phyloP scores from a whole-genome alignment of 2,888 invertebrate genomes.

The Megalurothrips usitatus region DNA sequence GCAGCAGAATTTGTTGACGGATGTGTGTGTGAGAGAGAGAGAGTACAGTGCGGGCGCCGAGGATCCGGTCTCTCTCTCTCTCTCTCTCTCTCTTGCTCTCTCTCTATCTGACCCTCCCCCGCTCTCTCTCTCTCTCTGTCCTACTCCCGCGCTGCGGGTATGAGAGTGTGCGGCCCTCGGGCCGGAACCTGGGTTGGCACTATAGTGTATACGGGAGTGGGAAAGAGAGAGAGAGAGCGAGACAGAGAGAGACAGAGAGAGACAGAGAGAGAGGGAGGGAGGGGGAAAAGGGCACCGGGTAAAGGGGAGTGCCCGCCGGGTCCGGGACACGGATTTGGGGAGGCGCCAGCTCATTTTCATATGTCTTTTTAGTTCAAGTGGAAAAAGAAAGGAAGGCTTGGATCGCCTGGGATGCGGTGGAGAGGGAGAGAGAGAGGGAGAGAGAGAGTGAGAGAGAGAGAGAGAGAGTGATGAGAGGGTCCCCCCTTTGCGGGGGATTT shows the following conservation, averaged over 20 bases:
- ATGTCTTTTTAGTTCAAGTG: conserved; percentile 23
- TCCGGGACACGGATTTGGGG: neutral
- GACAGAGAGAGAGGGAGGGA: no score
- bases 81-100: neutral
- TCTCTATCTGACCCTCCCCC: neutral
- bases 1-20: neutral
- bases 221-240: no score
- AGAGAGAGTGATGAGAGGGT: neutral
- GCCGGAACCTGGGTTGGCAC: no score
- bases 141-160: no score
- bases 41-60: neutral
- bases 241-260: no score
- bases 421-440: neutral
- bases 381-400: neutral
- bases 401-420: neutral
- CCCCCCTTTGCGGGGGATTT: neutral
- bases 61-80: neutral
- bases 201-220: no score
- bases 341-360: conserved; percentile 11
- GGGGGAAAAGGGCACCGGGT: no score
- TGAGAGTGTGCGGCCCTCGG: no score
- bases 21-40: no score
- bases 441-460: no score
- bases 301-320: neutral
- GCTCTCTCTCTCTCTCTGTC: neutral